Evolutionary conservation across 2,797 vertebrate genomes (phyloP).

Genomic region (Jordanella pulchra): DNA sequence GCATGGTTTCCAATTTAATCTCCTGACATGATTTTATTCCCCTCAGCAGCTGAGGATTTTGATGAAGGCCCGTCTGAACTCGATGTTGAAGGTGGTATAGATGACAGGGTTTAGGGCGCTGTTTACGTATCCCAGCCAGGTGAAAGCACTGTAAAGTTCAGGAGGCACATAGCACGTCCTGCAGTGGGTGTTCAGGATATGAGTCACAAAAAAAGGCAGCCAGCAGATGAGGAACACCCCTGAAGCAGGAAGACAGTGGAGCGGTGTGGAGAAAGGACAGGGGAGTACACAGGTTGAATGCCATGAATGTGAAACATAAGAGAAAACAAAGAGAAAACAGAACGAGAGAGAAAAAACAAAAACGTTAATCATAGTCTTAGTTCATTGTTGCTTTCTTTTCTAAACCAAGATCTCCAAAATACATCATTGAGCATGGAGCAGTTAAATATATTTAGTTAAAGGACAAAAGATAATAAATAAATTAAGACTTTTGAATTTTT

Average conservation of each 20-base stretch:
- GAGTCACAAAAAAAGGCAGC: slow-evolving; percentile 95
- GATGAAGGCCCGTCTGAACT: slow-evolving; percentile 94
- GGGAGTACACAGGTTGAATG: slow-evolving; percentile 10
- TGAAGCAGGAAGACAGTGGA: slow-evolving; percentile 62
- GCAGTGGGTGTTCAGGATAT: slow-evolving; percentile 93
- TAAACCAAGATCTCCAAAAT: not conserved
- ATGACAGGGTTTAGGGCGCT: slow-evolving; percentile 94
- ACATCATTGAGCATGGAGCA: not conserved
- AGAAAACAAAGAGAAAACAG: not conserved
- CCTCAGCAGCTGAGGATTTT: slow-evolving; percentile 92
- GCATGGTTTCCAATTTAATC: slow-evolving; percentile 52
- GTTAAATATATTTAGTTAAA: not conserved
- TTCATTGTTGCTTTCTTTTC: not conserved
- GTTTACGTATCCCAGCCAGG: slow-evolving; percentile 94
- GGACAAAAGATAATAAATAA: not conserved
- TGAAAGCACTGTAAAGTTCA: slow-evolving; percentile 89
- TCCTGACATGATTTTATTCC: slow-evolving; percentile 11
- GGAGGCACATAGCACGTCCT: slow-evolving; percentile 85
- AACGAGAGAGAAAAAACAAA: slow-evolving; percentile 2
- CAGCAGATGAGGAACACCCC: slow-evolving; percentile 95
- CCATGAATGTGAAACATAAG: slow-evolving; percentile 6
- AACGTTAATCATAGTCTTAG: slow-evolving; percentile 27
- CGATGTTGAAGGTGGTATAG: slow-evolving; percentile 93
- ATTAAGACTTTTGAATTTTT: too few species aligned
- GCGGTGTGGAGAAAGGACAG: slow-evolving; percentile 20